Evolutionary conservation across 2,888 invertebrate genomes (phyloP), one percentile per base, ranked within the genome.

Genomic region (Limnephilus auricula): DNA sequence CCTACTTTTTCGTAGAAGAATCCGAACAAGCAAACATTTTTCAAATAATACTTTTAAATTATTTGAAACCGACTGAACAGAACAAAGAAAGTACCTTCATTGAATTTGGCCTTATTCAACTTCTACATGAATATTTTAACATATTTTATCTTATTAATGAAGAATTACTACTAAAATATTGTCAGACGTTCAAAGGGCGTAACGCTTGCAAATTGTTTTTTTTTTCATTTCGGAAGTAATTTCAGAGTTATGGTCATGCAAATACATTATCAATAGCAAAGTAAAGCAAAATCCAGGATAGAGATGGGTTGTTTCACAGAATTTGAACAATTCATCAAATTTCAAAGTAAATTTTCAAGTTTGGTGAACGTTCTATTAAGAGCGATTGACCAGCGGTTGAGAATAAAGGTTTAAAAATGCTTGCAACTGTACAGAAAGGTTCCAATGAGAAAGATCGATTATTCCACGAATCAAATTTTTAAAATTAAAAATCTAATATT

Each of bases 111-210:
- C 45, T 85, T 85, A n/a, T 85, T 85, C 12, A 85, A 37, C 37
- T 85, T 9, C 30, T 45, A 85, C 40, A 37, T 34, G 84, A 85
- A 85, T 85, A 37, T 37, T n/a, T 85, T 85, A 3, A 85, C 84
- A 37, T 85, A 45, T 85, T 85, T 85, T 85, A 85, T 85, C 84
- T 13, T 37, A 40, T 40, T 12, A 85, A 85, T 85, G 84, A 85
- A 40, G n/a, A 85, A 40, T 40, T 85, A 40, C 10, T 12, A 45
- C 32, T 10, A 25, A 84, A 84, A 84, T 15, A 6, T 31, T 3
- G n/a, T n/a, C 31, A 80, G 13, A 40, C 30, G 31, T 31, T 80
- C n/a, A 31, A 6, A 32, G 18, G 2, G 25, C 13, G 12, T 3
- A 4, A 31, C 25, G 13, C 25, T 13, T 31, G n/a, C 12, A 80